These are phyloP conservation scores for Papilio polyxenes DNA, from an alignment of 1,140 invertebrate genomes.

Conservation along the genomic window DNA sequence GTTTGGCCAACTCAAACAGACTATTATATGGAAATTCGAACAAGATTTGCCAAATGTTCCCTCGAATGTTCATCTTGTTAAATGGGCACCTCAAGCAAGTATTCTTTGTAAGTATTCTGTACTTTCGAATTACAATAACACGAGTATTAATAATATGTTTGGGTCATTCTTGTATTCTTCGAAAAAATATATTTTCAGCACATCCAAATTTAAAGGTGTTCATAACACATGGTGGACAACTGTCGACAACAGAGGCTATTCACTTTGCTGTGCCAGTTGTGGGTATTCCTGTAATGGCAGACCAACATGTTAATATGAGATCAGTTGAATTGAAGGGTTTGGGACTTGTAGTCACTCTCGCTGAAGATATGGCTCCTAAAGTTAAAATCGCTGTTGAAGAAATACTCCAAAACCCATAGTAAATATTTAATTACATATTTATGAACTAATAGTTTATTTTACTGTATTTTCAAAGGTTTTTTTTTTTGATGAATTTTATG, in stretches of 20 bases:
- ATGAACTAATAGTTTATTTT: neutral
- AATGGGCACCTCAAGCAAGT: constrained; percentile 87
- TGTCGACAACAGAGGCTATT: constrained; percentile 85
- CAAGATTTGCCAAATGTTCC: constrained; percentile 77
- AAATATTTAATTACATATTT: constrained; percentile 25
- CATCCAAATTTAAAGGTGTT: constrained; percentile 84
- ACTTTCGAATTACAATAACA: neutral
- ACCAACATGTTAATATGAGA: constrained; percentile 82
- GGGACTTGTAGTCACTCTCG: constrained; percentile 62
- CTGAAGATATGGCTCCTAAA: constrained; percentile 49
- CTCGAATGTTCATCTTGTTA: constrained; percentile 83
- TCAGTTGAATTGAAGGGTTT: constrained; percentile 70
- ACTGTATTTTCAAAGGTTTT: no score
- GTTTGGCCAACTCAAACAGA: constrained; percentile 81
- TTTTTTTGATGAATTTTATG: no score
- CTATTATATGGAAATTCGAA: constrained; percentile 86
- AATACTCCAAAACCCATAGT: constrained; percentile 50
- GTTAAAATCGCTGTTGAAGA: constrained; percentile 52
- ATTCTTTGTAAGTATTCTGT: constrained; percentile 74
- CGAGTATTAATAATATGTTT: no score
- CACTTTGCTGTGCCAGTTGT: constrained; percentile 85
- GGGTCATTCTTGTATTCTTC: no score
- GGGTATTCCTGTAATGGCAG: constrained; percentile 84
- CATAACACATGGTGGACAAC: constrained; percentile 85
- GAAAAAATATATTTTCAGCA: constrained; percentile 69